Conservation (phyloP, 2,797 vertebrate species). For the Lepilemur septentrionalis region DNA sequence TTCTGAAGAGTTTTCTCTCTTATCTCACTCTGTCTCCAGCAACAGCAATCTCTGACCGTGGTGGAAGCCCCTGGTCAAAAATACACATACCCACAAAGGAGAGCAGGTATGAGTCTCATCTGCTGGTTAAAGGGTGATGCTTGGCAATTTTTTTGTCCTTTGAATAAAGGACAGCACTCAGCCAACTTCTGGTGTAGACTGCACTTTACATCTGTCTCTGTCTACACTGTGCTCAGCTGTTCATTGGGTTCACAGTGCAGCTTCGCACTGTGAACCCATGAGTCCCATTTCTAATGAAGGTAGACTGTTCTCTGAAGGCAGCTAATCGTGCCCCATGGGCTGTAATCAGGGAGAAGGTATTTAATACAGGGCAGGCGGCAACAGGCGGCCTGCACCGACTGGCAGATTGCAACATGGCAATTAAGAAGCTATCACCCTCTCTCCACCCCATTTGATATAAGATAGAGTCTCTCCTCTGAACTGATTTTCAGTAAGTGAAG, state of each 20-base stretch:
- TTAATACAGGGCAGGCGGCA: constrained; percentile 87
- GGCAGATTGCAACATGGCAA: constrained; percentile 87
- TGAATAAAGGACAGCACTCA: neutral
- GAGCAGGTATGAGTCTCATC: neutral
- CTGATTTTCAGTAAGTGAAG: constrained; percentile 74
- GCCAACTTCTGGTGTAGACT: neutral
- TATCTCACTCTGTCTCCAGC: neutral
- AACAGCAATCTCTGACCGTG: neutral
- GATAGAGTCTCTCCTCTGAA: constrained; percentile 74
- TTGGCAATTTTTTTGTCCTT: neutral
- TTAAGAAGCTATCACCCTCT: constrained; percentile 83
- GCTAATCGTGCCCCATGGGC: constrained; percentile 88
- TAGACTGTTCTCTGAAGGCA: constrained; percentile 88
- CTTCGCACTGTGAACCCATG: constrained; percentile 75
- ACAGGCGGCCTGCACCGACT: constrained; percentile 84
- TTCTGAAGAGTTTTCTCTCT: neutral
- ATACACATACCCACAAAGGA: neutral
- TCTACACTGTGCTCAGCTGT: constrained; percentile 82
- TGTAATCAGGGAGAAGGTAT: constrained; percentile 89
- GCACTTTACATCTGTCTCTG: constrained; percentile 1
- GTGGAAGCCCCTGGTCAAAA: neutral
- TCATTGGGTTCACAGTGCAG: constrained; percentile 82
- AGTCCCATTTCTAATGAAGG: constrained; percentile 87
- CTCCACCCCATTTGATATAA: constrained; percentile 76
- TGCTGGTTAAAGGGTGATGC: neutral